A percentile compares a stretch with the other conserved stretches of the same genome.
These are phyloP conservation scores for Orthosia incerta DNA, from an alignment of 2,888 invertebrate species.

Conservation along the genomic window DNA sequence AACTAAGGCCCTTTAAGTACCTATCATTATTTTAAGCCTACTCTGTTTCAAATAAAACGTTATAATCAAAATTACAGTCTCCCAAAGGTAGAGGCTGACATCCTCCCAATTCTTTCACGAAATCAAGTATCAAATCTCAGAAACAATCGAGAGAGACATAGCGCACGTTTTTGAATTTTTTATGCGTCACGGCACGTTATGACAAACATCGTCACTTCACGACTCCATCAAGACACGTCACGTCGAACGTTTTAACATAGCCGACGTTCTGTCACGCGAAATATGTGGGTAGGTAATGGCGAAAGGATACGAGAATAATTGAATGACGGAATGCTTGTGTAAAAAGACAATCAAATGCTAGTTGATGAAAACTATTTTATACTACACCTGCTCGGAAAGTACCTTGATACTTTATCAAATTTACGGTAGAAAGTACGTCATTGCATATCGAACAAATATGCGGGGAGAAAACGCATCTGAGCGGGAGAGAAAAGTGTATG, in stretches of 20 bases:
- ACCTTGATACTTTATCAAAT: too few relatives aligned
- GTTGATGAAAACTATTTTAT: neutral
- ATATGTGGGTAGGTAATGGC: slow-evolving; percentile 29
- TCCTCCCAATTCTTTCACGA: neutral
- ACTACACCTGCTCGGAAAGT: too few relatives aligned
- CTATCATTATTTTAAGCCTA: too few relatives aligned
- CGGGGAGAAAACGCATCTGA: too few relatives aligned
- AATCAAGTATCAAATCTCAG: slow-evolving; percentile 29
- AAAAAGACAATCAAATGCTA: neutral
- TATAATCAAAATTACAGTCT: neutral
- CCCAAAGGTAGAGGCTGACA: neutral
- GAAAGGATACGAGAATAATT: slow-evolving; percentile 29
- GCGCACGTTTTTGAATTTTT: slow-evolving; percentile 41
- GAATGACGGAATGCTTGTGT: slow-evolving; percentile 5
- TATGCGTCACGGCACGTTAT: slow-evolving; percentile 41
- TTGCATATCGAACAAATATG: too few relatives aligned
- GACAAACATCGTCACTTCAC: slow-evolving; percentile 32
- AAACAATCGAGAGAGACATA: slow-evolving; percentile 22
- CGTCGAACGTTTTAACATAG: slow-evolving; percentile 22
- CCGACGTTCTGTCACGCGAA: slow-evolving; percentile 20
- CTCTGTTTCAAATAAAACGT: too few relatives aligned
- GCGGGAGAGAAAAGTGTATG: too few relatives aligned
- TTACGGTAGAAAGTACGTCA: too few relatives aligned
- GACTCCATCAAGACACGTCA: slow-evolving; percentile 11
- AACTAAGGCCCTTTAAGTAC: neutral